A percentile compares a stretch with the other conserved stretches of the same genome.
Evolutionary conservation across 2,113 vertebrate genomes (phyloP).

Genomic region (Uropsilus gracilis): DNA sequence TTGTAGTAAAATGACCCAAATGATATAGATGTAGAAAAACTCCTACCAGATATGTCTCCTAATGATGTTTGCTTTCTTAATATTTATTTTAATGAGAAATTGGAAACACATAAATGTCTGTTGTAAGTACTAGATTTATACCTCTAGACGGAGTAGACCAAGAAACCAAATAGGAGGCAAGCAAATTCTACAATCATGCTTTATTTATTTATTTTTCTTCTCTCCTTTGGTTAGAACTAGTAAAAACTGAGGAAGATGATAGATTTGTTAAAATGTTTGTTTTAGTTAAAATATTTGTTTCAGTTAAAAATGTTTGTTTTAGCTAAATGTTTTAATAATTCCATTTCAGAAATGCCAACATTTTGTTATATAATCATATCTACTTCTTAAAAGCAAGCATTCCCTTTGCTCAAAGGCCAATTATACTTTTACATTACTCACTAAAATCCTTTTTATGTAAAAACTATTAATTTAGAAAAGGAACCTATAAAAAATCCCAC

Average conservation of each 20-base stretch:
- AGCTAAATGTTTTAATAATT: too few species aligned
- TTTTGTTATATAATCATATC: conserved; percentile 39
- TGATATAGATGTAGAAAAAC: neutral
- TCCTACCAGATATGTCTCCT: too few species aligned
- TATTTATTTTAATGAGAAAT: too few species aligned
- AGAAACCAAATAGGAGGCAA: neutral
- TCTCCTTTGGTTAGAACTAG: neutral
- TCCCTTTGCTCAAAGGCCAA: conserved; percentile 16
- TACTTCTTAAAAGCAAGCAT: neutral
- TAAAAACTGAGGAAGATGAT: neutral
- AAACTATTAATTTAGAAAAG: neutral
- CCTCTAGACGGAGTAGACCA: neutral
- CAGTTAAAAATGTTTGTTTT: too few species aligned
- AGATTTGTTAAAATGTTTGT: conserved; percentile 14
- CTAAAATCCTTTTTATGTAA: conserved; percentile 30
- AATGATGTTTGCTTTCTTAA: too few species aligned
- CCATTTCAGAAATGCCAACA: neutral
- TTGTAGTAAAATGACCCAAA: neutral
- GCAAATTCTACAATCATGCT: neutral
- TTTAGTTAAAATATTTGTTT: too few species aligned
- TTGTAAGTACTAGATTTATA: neutral
- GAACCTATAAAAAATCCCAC: neutral
- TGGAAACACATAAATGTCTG: neutral
- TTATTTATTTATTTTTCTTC: neutral
- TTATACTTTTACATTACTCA: neutral